phyloP scores from a whole-genome alignment of 1,140 invertebrate genomes.

The Belonocnema kinseyi region DNA sequence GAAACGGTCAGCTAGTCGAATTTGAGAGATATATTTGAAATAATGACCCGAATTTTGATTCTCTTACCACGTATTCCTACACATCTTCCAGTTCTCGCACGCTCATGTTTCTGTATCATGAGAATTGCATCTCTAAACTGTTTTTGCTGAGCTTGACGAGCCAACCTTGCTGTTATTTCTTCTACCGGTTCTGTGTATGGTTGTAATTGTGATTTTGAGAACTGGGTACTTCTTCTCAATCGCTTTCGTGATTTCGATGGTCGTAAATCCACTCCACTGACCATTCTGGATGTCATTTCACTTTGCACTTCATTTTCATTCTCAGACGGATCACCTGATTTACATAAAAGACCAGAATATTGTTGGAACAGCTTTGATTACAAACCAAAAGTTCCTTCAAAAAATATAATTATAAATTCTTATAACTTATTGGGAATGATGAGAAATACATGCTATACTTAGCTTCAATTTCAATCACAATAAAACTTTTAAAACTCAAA shows the following conservation, averaged over 20 bases:
- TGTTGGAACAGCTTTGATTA: no score
- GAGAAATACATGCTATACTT: no score
- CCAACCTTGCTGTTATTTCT: slow-evolving; percentile 52
- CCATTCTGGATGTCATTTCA: slow-evolving; percentile 1
- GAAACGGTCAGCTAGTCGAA: not conserved
- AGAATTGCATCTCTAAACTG: slow-evolving; percentile 57
- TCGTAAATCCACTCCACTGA: not conserved
- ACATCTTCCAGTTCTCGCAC: slow-evolving; percentile 76
- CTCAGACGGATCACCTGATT: not conserved
- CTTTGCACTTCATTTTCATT: slow-evolving; percentile 23
- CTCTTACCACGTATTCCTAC: slow-evolving; percentile 56
- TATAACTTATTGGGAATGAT: no score
- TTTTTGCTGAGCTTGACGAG: slow-evolving; percentile 42
- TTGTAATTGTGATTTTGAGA: slow-evolving; percentile 34
- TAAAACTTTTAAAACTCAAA: no score
- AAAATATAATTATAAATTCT: no score
- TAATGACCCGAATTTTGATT: not conserved
- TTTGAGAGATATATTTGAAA: not conserved
- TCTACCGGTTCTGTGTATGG: slow-evolving; percentile 40
- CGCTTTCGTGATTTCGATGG: not conserved
- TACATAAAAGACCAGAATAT: no score
- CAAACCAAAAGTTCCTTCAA: no score
- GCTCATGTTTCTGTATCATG: slow-evolving; percentile 77
- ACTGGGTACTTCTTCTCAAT: slow-evolving; percentile 36
- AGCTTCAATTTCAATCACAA: no score